phyloP scores from a whole-genome alignment of 2,888 invertebrate genomes.

The Cepaea hortensis region DNA sequence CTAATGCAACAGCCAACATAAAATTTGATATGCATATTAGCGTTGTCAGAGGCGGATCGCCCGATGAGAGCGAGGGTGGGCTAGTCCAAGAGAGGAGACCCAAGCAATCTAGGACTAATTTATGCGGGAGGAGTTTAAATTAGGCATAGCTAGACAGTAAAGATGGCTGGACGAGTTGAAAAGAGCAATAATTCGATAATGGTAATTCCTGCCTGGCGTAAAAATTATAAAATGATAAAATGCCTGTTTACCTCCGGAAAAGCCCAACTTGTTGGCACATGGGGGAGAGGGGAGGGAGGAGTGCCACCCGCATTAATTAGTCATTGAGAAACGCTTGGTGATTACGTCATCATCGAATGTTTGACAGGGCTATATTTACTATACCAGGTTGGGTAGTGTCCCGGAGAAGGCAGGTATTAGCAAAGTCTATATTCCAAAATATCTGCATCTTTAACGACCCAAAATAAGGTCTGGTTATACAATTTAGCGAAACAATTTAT shows the following conservation, averaged over 20 bases:
- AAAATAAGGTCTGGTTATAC: not conserved
- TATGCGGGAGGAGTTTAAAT: constrained; percentile 21
- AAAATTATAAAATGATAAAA: not conserved
- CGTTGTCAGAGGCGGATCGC: not conserved
- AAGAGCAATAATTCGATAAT: constrained; percentile 23
- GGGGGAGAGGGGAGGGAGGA: not conserved
- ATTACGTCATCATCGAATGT: constrained; percentile 2
- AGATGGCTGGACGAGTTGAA: constrained; percentile 10
- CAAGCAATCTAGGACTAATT: constrained; percentile 5
- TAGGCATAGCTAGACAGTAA: not conserved
- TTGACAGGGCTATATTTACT: not conserved
- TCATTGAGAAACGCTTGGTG: not conserved
- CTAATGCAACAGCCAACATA: constrained; percentile 11
- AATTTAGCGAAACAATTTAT: constrained; percentile 23
- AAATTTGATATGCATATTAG: constrained; percentile 21
- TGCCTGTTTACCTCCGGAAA: not conserved
- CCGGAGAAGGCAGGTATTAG: not conserved
- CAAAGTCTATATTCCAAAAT: constrained; percentile 7
- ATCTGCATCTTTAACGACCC: constrained; percentile 5
- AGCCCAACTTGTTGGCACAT: constrained; percentile 16
- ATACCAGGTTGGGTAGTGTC: not conserved
- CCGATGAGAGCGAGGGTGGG: constrained; percentile 5
- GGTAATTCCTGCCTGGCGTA: not conserved
- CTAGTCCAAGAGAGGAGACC: not conserved
- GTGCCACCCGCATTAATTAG: constrained; percentile 26